Evolutionary conservation across 2,888 invertebrate species (phyloP).

Genomic region (Iselma pallidipennis): DNA sequence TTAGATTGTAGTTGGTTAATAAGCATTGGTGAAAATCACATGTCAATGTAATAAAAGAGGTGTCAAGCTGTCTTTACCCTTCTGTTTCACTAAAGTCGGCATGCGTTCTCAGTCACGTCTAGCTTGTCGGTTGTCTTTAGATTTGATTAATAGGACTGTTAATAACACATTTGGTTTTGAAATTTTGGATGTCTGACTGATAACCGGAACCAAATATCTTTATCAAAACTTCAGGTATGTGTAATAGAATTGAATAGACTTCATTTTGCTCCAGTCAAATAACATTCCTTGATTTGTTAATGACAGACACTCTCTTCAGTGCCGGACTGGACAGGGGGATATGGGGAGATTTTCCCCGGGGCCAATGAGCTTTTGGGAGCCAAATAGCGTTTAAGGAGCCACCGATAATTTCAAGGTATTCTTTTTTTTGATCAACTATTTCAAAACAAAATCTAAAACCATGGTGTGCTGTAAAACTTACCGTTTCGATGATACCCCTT

Average conservation of each 20-base stretch:
- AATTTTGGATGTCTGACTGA: slow-evolving; percentile 45
- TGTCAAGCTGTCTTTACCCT: slow-evolving; percentile 51
- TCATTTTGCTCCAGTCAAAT: neutral
- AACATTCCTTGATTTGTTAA: no score
- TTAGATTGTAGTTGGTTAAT: neutral
- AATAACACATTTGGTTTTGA: slow-evolving; percentile 44
- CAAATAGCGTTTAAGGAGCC: no score
- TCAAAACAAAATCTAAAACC: no score
- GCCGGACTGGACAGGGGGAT: no score
- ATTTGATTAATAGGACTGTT: slow-evolving; percentile 54
- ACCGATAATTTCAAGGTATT: no score
- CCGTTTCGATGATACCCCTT: no score
- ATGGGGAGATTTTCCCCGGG: no score
- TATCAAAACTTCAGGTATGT: neutral
- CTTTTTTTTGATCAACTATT: no score
- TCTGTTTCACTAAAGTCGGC: slow-evolving; percentile 49
- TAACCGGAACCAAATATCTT: slow-evolving; percentile 37
- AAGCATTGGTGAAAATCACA: slow-evolving; percentile 22
- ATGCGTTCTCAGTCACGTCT: slow-evolving; percentile 52
- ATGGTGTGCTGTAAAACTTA: no score
- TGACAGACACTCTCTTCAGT: no score
- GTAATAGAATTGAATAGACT: neutral
- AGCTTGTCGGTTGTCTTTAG: slow-evolving; percentile 52
- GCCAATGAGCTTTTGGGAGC: no score
- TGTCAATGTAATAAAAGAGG: slow-evolving; percentile 32